Conservation (phyloP, 2,797 vertebrate genomes). For the Lateolabrax maculatus region DNA sequence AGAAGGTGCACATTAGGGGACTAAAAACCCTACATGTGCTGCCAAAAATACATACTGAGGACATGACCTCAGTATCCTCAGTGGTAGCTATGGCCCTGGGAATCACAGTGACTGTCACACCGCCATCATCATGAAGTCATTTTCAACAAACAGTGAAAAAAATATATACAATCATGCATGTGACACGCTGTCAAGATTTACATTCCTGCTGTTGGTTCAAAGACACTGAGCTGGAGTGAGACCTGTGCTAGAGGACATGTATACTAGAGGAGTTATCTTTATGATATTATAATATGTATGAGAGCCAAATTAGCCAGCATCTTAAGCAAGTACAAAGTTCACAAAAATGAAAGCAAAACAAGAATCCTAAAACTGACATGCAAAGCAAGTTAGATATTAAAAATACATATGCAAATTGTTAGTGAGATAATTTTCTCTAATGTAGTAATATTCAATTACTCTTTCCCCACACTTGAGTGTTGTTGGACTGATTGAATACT, state of each 20-base stretch:
- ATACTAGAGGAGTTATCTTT: background rate
- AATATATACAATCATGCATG: background rate
- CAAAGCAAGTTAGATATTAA: background rate
- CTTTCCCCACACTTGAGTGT: background rate
- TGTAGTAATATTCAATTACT: background rate
- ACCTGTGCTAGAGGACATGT: background rate
- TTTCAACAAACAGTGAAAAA: background rate
- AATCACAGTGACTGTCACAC: background rate
- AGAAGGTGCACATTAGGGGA: background rate
- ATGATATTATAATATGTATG: background rate
- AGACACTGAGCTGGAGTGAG: background rate
- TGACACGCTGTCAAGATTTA: background rate
- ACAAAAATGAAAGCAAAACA: conserved; percentile 1
- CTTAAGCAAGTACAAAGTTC: background rate
- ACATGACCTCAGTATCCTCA: background rate
- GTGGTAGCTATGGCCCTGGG: background rate
- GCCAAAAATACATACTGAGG: background rate
- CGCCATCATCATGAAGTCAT: background rate
- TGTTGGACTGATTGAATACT: background rate
- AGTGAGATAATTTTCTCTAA: background rate
- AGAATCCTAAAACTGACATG: background rate
- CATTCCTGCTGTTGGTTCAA: background rate
- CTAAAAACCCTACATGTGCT: background rate
- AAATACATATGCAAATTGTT: background rate
- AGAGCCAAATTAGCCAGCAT: background rate